phyloP scores from a whole-genome alignment of 2,888 invertebrate genomes.

The Strigamia crassipes region DNA sequence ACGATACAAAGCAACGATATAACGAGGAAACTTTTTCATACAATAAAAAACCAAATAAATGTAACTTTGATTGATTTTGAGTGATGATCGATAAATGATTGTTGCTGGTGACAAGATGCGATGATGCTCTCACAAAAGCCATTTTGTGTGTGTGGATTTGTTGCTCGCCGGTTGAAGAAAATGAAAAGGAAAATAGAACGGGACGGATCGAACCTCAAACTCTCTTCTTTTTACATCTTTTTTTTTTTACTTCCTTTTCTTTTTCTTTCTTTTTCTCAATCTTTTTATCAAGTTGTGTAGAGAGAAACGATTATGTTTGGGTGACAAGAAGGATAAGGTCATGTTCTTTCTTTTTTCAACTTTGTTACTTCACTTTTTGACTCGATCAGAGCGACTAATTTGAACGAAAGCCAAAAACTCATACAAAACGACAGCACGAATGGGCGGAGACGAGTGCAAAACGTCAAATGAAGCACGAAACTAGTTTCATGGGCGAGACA shows the following conservation, averaged over 20 bases:
- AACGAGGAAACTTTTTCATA: not conserved
- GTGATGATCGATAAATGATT: slow-evolving; percentile 16
- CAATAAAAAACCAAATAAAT: not conserved
- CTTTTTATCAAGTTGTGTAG: not conserved
- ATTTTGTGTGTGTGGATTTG: not conserved
- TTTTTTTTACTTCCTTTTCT: not conserved
- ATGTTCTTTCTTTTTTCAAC: slow-evolving; percentile 31
- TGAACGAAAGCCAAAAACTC: slow-evolving; percentile 40
- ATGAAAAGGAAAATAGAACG: not conserved
- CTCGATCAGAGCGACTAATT: slow-evolving; percentile 24
- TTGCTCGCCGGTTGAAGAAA: not conserved
- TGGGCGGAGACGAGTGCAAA: slow-evolving; percentile 36
- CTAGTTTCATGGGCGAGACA: slow-evolving; percentile 29
- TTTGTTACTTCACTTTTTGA: slow-evolving; percentile 42
- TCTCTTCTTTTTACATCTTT: not conserved
- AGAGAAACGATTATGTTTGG: slow-evolving; percentile 41
- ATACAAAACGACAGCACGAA: slow-evolving; percentile 35
- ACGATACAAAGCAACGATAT: no score
- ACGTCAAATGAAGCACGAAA: slow-evolving; percentile 38
- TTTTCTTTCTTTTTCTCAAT: not conserved
- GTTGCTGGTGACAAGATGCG: not conserved
- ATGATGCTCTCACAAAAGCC: slow-evolving; percentile 6
- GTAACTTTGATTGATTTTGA: not conserved
- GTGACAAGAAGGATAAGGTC: slow-evolving; percentile 32
- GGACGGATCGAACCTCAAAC: slow-evolving; percentile 13